Evolutionary conservation across 2,797 vertebrate genomes (phyloP).

Genomic region (Knipowitschia caucasica): DNA sequence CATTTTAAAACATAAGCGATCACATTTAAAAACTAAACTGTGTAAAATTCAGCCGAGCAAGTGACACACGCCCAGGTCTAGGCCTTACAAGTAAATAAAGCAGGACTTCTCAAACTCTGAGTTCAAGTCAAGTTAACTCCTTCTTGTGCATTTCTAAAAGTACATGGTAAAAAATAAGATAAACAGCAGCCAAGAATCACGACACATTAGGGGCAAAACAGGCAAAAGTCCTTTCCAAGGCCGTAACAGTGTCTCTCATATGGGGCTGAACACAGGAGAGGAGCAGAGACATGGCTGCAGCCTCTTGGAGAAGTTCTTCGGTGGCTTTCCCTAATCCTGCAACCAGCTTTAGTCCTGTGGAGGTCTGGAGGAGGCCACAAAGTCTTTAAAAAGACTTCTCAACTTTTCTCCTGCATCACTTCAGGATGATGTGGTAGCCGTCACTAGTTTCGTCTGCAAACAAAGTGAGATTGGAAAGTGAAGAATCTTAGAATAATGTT

Average conservation of each 20-base stretch:
- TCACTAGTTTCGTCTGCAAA: conserved; percentile 87
- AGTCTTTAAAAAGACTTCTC: conserved; percentile 31
- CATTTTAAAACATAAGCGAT: too few relatives aligned
- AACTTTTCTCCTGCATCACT: conserved; percentile 72
- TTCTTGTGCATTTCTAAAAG: background rate
- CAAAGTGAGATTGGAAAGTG: conserved; percentile 3
- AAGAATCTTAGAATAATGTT: conserved; percentile 8
- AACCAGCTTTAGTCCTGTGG: conserved; percentile 40
- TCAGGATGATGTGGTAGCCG: conserved; percentile 95
- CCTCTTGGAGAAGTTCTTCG: conserved; percentile 29
- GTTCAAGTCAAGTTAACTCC: background rate
- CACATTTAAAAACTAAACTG: too few relatives aligned
- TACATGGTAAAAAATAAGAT: background rate
- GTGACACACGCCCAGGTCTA: too few relatives aligned
- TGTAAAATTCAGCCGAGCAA: too few relatives aligned
- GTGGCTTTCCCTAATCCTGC: conserved; percentile 33
- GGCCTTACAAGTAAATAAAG: background rate
- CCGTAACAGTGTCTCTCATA: conserved; percentile 48
- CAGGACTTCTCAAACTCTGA: background rate
- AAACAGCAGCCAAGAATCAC: conserved; percentile 11
- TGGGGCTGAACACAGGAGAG: conserved; percentile 40
- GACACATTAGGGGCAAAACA: conserved; percentile 14
- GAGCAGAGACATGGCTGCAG: conserved; percentile 32
- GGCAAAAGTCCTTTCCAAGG: conserved; percentile 32
- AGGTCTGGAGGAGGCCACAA: conserved; percentile 38